phyloP scores from a whole-genome alignment of 2,888 invertebrate species.

The Drosophila infuscata region DNA sequence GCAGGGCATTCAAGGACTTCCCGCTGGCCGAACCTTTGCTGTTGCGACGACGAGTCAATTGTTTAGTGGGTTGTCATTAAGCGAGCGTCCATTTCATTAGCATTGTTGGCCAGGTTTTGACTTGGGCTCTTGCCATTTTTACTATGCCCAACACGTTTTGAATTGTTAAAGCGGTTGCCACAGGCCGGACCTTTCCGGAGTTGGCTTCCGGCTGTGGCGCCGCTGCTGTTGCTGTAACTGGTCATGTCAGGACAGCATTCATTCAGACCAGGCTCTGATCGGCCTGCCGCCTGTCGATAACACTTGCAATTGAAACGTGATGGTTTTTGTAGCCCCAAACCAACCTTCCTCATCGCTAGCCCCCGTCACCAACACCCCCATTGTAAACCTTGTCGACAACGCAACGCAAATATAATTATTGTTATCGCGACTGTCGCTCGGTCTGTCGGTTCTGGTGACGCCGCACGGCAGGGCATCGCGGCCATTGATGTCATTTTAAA shows the following conservation, averaged over 20 bases:
- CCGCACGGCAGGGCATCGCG: conserved; percentile 37
- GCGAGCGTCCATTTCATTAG: conserved; percentile 74
- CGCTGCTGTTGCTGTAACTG: conserved; percentile 33
- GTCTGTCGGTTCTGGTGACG: conserved; percentile 45
- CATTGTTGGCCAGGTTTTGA: conserved; percentile 56
- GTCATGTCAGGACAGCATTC: conserved; percentile 45
- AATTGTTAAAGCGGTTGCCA: conserved; percentile 56
- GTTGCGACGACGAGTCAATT: conserved; percentile 52
- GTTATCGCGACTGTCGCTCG: conserved; percentile 54
- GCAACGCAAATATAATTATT: conserved; percentile 62
- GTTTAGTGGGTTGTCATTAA: conserved; percentile 68
- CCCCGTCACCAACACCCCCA: background rate
- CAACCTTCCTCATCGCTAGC: background rate
- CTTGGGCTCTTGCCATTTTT: conserved; percentile 35
- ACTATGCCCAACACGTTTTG: conserved; percentile 69
- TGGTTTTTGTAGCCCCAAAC: conserved; percentile 16
- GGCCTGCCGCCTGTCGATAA: conserved; percentile 52
- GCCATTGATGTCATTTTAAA: conserved; percentile 80
- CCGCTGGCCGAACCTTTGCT: conserved; percentile 21
- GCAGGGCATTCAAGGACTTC: conserved; percentile 40
- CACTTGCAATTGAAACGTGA: conserved; percentile 62
- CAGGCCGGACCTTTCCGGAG: conserved; percentile 29
- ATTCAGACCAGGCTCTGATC: conserved; percentile 25
- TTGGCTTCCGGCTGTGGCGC: conserved; percentile 57
- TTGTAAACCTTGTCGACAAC: conserved; percentile 7